Percentiles rank a stretch among this genome's conserved stretches.
Conservation (phyloP, 2,113 vertebrate genomes). For the Neofelis nebulosa region DNA sequence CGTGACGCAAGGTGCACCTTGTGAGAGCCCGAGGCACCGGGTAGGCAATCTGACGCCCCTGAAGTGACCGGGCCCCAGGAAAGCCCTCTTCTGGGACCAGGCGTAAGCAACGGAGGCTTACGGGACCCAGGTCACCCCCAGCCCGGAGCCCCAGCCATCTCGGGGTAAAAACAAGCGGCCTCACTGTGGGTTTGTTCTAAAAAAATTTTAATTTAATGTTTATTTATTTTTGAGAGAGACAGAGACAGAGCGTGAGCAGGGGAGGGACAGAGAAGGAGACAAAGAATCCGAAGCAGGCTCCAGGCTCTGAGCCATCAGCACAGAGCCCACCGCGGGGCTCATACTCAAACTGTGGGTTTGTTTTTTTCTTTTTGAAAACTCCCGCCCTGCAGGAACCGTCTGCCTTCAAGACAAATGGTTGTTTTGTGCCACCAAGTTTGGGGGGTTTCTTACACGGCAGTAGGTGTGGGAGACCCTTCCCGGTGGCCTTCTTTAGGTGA, state of each 20-base stretch:
- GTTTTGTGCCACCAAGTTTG: not conserved
- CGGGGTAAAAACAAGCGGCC: too few species aligned
- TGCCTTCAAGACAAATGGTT: not conserved
- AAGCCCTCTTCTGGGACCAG: not conserved
- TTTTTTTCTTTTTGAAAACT: not conserved
- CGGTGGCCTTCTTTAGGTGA: not conserved
- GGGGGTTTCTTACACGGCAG: not conserved
- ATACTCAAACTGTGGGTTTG: not conserved
- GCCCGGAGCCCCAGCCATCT: too few species aligned
- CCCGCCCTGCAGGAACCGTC: not conserved
- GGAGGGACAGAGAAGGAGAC: too few species aligned
- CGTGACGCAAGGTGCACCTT: rapidly evolving
- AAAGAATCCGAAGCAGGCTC: too few species aligned
- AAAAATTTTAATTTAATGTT: too few species aligned
- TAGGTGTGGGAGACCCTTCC: not conserved
- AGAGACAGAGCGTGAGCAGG: too few species aligned
- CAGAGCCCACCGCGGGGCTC: too few species aligned
- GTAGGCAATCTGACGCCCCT: not conserved
- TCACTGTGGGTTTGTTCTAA: too few species aligned
- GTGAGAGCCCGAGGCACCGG: not conserved
- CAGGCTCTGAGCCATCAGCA: too few species aligned
- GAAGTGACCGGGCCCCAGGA: too few species aligned
- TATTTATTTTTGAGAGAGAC: too few species aligned
- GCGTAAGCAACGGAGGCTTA: not conserved
- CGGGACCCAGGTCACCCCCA: not conserved